A percentile compares a stretch with the other conserved stretches of the same genome.
phyloP scores from a whole-genome alignment of 2,797 vertebrate species.

The Gallinago stenura region DNA sequence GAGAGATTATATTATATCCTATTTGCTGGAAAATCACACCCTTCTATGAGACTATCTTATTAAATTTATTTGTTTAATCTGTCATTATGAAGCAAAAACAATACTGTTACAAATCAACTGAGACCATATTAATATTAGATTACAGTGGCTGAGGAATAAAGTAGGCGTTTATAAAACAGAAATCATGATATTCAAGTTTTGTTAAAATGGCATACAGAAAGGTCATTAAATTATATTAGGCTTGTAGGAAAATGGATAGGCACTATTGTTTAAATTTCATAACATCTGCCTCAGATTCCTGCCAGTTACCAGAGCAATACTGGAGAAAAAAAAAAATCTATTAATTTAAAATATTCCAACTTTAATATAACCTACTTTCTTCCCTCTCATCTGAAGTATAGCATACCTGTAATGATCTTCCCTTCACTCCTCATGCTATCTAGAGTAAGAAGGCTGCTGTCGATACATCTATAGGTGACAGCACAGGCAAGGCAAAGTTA shows the following conservation, averaged over 20 bases:
- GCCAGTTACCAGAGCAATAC: not conserved
- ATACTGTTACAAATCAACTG: slow-evolving; percentile 17
- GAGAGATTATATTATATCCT: not conserved
- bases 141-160: not conserved
- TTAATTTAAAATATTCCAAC: not conserved
- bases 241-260: not conserved
- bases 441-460: not conserved
- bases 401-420: not conserved
- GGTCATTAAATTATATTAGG: not conserved
- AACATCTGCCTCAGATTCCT: not conserved
- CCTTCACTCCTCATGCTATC: not conserved
- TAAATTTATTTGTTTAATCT: slow-evolving; percentile 27
- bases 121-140: not conserved
- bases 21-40: not conserved
- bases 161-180: not conserved
- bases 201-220: not conserved
- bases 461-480: not conserved
- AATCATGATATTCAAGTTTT: not conserved
- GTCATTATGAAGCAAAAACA: not conserved
- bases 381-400: not conserved
- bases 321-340: not conserved
- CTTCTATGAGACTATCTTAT: not conserved
- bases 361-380: not conserved
- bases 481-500: not conserved
- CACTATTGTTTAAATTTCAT: not conserved